A percentile compares a stretch with the other conserved stretches of the same genome.
These are phyloP conservation scores for Margarornis squamiger DNA, from an alignment of 2,797 vertebrate species.

Conservation along the genomic window DNA sequence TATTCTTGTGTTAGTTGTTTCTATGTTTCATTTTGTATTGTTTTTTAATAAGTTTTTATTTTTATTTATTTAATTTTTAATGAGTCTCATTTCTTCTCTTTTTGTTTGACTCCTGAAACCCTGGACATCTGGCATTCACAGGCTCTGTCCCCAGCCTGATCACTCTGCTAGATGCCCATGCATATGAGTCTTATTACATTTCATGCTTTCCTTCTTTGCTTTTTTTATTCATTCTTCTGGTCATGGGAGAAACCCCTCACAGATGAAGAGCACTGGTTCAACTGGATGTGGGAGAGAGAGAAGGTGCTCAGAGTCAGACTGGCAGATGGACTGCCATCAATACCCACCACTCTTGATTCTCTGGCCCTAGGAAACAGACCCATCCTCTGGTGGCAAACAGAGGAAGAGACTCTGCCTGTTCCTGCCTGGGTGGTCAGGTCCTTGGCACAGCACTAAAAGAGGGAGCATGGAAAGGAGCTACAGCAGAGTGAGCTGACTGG, in stretches of 20 bases:
- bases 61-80: too few relatives aligned
- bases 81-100: not conserved
- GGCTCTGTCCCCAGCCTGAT: not conserved
- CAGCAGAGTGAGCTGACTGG: not conserved
- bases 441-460: not conserved
- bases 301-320: not conserved
- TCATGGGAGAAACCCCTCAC: not conserved
- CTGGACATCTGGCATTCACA: not conserved
- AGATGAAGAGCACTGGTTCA: not conserved
- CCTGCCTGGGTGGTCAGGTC: not conserved
- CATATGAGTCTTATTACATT: not conserved
- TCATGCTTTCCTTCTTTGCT: not conserved
- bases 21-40: not conserved
- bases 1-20: not conserved
- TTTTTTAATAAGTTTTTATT: not conserved
- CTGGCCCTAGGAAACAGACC: not conserved
- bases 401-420: not conserved
- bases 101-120: not conserved
- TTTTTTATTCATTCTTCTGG: not conserved
- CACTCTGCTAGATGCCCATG: not conserved
- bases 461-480: not conserved
- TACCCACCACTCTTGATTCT: not conserved
- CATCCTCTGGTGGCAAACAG: not conserved
- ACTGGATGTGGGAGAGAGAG: not conserved
- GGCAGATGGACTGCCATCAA: not conserved